Evolutionary conservation across 2,888 invertebrate species (phyloP), one percentile per base, ranked within the genome.

Genomic region (Heliconius ismenius): DNA sequence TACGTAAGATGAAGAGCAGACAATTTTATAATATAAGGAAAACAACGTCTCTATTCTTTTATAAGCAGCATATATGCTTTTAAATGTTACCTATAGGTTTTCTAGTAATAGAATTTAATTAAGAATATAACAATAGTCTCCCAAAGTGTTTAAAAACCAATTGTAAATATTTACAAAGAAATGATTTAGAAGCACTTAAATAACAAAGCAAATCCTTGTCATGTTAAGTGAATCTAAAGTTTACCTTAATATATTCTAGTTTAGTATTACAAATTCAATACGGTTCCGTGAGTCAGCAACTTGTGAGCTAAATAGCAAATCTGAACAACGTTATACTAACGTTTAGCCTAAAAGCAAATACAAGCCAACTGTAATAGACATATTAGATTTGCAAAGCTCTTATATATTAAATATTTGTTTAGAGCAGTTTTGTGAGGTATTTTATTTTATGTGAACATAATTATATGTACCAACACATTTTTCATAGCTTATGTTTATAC

Each of bases 191-290:
- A 32, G 39, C 10, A 24, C 28, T 58, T 58, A 39, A 39, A 62
- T 4, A 39, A 62, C 10, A 43, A 73, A 73, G 26, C 39, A 62
- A 63, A 18, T 64, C 43, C 28, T 21, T 43, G 32, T 64, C 54
- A 75, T 70, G 54, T 58, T 26, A 73, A 54, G 70, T 67, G 65
- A 73, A 39, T 60, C 18, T 39, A 63, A 62, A 64, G 70, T 73
- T 43, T 39, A 76, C 72, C 73, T 60, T 76, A 76, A 75, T 76
- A 81, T 85, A 84, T 86, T 83, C 82, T 82, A 73, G 81, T 82
- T 81, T 75, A 83, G 81, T 80, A 81, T 82, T 79, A 81, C 74
- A 74, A 76, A 78, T 78, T 79, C 78, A 78, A 78, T 74, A 79
- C 70, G 76, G 74, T 78, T 77, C 65, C 79, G 74, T 79, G 79